Base-by-base conservation (phyloP, 2,113 vertebrate genomes). In the Alosa alosa region DNA sequence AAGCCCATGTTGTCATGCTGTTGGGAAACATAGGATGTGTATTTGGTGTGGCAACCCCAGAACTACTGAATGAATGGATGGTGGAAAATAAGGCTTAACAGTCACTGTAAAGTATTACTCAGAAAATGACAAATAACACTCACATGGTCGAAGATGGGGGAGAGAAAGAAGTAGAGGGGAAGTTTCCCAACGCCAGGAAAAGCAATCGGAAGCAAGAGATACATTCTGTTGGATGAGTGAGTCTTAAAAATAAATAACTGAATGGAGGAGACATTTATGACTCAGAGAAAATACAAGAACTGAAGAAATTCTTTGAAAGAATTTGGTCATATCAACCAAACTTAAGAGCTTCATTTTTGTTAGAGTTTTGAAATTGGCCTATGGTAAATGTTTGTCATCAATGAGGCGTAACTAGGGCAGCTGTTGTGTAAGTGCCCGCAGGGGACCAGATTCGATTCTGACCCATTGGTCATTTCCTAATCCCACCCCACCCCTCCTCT, bases 131-230 rank as follows among this genome's bases (percentile, higher is more conserved):
- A 47, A 72, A 87, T 22, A 57, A 55, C n/a, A 68, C 41, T 87
- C 86, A 89, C 87, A 89, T 87, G 83, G 84, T 57, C 49, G 20
- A 10, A 60, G 17, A 78, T 22, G 68, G 84, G 81, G 44, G 86
- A 55, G 15, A 15, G 22, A 57, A 8, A 36, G 31, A 87, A 68
- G 49, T 64, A 82, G 9, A 31, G 41, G 13, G 82, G 87, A 84
- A 83, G 84, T 86, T 89, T 89, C 88, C 88, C 78, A 57, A 13
- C n/a, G 9, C n/a, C 49, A 78, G 45, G 55, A 46, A 78, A 88
- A 87, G 31, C 83, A 86, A 25, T 15, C 10, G 1, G 25, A 49
- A 52, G 45, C 81, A 82, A 68, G 47, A 88, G 55, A 84, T 9
- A 13, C 25, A 55, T 81, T 55, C 17, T 50, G 75, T 18, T 25